Base-by-base conservation (phyloP, 1,140 invertebrate genomes). In the Neoseiulus cucumeris region DNA sequence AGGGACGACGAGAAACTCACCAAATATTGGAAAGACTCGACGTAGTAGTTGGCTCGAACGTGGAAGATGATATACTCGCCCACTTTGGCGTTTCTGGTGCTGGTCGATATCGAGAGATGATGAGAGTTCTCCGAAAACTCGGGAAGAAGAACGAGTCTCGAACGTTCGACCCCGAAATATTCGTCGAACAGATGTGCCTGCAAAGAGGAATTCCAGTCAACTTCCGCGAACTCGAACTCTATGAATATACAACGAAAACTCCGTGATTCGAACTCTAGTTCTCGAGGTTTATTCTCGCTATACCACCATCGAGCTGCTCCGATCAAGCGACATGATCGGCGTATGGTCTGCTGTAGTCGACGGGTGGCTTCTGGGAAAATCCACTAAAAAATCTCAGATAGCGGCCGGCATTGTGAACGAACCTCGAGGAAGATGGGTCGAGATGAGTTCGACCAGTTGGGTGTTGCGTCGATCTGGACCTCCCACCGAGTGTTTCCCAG, bases 31-130 rank as follows among this genome's bases (percentile, higher is more conserved):
- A 59, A 59, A 25, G 51, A 59, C 22, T 59, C 51, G 12, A 59
- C 51, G 51, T 59, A 59, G 51, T 59, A 59, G 22, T 59, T 59
- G 25, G 51, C 17, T 25, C 51, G 51, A 20, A 59, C 51, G 51
- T 59, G 51, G 51, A 59, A 59, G 51, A 59, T 59, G 51, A 59
- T 59, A 33, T 29, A 59, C 51, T 59, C 51, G 51, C 51, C 51
- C 51, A 59, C 51, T 59, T 59, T 59, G 33, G 51, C 51, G 22
- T 59, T 59, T 29, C 51, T 25, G 14, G 51, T 59, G 51, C 51
- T 59, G 14, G 51, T 59, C 51, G 51, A 59, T 59, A 59, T 59
- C 33, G 51, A 59, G 9, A 59, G 51, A 25, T 59, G 51, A 25
- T 59, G 51, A 25, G 51, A 59, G 22, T 59, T 59, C 51, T 59